Evolutionary conservation across 2,888 invertebrate species (phyloP), one percentile per base, ranked within the genome.

Genomic region (Orchesella flavescens): DNA sequence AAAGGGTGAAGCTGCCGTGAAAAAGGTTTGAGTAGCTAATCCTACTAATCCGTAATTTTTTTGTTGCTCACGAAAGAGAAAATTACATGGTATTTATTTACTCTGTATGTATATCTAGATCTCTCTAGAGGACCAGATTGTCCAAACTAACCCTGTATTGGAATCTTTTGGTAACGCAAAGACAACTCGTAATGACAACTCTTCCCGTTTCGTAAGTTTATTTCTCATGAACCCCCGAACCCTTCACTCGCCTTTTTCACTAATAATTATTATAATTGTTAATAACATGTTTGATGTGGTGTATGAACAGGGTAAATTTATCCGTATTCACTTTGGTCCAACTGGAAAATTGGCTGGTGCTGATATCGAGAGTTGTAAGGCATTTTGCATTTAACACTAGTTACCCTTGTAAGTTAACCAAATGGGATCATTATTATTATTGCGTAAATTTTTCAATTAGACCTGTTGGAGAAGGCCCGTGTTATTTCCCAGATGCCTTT

Each of bases 151-250:
- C 93, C 98, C 98, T 89, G 98, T 98, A 89, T 96, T 98, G 93
- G 98, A 98, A 93, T 97, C 98, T 90, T 98, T 98, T 91, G 98
- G 98, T 96, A 98, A 98, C 94, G 98, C 98, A 91, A 98, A 98
- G 95, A 98, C 98, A 91, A 97, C 97, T 92, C 97, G 99, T 95
- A 99, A 99, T 93, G 99, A 99, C 93, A 99, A 99, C 96, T 99
- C 99, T 87, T 99, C 99, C 89, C 98, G 99, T 94, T 99, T 99
- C 96, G 99, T 98, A 95, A 97, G 98, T 34, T 13, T 24, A n/a
- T 34, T 7, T 34, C 34, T 34, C 4, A 71, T 12, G 3, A 34
- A 69, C 43, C 63, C 17, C 63, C 15, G 46, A 61, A 53, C 43
- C 34, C 5, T 63, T 46, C 3, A 4, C 1, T 66, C 9, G n/a